phyloP scores from a whole-genome alignment of 2,797 vertebrate genomes.

The Sebastes taczanowskii region DNA sequence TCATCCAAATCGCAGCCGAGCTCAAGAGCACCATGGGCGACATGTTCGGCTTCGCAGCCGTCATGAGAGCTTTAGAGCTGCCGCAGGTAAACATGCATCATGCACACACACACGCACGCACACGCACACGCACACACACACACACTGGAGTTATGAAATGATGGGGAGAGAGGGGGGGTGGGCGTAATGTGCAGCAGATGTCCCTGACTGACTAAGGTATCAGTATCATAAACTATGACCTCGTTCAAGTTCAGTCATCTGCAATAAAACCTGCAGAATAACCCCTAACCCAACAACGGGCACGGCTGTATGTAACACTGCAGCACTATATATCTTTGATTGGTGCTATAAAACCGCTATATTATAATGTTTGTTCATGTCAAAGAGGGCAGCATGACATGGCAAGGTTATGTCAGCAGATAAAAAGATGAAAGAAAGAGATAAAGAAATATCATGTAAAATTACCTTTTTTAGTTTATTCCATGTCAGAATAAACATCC shows the following conservation, averaged over 20 bases:
- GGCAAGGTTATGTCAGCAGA: background rate
- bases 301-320: background rate
- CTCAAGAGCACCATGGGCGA: conserved; percentile 92
- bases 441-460: background rate
- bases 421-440: no score
- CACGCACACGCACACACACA: no score
- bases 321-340: background rate
- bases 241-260: background rate
- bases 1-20: conserved; percentile 92
- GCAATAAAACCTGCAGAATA: background rate
- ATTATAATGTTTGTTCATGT: background rate
- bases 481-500: background rate
- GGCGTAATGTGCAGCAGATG: background rate
- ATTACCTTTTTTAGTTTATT: background rate
- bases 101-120: no score
- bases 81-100: conserved; percentile 86
- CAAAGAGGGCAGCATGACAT: background rate
- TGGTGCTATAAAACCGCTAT: background rate
- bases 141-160: background rate
- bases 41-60: conserved; percentile 93
- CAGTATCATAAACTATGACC: no score
- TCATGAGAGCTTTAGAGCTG: conserved; percentile 94
- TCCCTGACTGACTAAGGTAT: no score
- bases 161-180: background rate
- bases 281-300: background rate